These are phyloP conservation scores for Fabriciana adippe DNA, from an alignment of 2,888 invertebrate species.

Conservation along the genomic window DNA sequence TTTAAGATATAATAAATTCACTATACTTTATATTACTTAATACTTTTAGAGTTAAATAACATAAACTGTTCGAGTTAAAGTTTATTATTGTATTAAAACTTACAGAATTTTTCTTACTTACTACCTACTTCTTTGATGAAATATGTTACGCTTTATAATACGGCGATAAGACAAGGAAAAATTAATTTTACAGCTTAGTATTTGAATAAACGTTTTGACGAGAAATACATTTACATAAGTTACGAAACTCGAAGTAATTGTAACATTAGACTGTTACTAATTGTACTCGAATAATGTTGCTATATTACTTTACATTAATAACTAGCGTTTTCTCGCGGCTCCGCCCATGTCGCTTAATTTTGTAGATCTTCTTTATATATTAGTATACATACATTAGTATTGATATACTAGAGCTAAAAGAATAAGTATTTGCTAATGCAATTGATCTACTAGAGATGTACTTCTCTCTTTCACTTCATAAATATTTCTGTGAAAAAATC, in stretches of 20 bases:
- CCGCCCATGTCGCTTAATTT: not conserved
- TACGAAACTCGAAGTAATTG: constrained; percentile 47
- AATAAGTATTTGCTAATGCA: too few species aligned
- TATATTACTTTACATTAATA: not conserved
- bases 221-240: constrained; percentile 59
- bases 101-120: constrained; percentile 13
- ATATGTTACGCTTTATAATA: constrained; percentile 16
- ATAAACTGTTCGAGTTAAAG: not conserved
- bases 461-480: too few species aligned
- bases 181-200: constrained; percentile 41
- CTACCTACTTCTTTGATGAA: constrained; percentile 12
- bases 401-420: too few species aligned
- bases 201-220: constrained; percentile 49
- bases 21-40: too few species aligned
- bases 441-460: too few species aligned
- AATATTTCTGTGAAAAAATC: too few species aligned
- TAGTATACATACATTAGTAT: too few species aligned
- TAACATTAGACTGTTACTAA: constrained; percentile 46
- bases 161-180: constrained; percentile 32
- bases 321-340: not conserved
- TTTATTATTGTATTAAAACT: not conserved
- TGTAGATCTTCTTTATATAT: too few species aligned
- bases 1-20: too few species aligned
- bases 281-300: constrained; percentile 39
- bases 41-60: too few species aligned